Conservation (phyloP, 2,113 vertebrate genomes). For the Leucoraja erinaceus region DNA sequence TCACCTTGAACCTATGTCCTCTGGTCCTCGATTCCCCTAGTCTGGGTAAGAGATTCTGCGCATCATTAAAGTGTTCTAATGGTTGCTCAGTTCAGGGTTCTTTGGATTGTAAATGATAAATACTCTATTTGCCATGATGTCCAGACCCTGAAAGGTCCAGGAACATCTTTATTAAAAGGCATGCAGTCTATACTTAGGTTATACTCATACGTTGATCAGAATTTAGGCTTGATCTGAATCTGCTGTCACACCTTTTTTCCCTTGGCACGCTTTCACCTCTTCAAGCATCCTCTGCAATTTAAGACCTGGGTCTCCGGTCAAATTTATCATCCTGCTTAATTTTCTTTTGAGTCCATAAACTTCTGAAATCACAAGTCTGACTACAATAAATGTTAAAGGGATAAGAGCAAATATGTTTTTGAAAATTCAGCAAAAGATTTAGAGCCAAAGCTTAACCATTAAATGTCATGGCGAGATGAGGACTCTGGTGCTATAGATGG, state of each 20-base stretch:
- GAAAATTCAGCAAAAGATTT: background rate
- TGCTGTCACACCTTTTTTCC: background rate
- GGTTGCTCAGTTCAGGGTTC: too few relatives aligned
- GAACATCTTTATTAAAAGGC: background rate
- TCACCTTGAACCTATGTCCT: too few relatives aligned
- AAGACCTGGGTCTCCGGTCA: background rate
- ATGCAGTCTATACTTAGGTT: background rate
- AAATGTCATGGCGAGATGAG: background rate
- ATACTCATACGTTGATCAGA: background rate
- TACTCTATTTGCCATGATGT: too few relatives aligned
- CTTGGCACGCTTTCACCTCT: background rate
- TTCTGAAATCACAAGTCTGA: too few relatives aligned
- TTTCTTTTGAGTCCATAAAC: background rate
- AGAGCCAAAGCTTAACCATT: background rate
- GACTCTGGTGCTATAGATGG: background rate
- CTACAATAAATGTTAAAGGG: background rate
- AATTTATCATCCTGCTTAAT: background rate
- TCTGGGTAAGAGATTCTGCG: too few relatives aligned
- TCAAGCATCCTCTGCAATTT: background rate
- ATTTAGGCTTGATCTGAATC: background rate
- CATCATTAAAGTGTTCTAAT: too few relatives aligned
- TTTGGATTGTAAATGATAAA: too few relatives aligned
- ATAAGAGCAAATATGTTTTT: background rate
- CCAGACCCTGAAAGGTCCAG: too few relatives aligned
- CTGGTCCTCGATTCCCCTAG: too few relatives aligned